A percentile compares a stretch with the other conserved stretches of the same genome.
These are phyloP conservation scores for Alauda arvensis DNA, from an alignment of 2,797 vertebrate genomes.

Conservation along the genomic window DNA sequence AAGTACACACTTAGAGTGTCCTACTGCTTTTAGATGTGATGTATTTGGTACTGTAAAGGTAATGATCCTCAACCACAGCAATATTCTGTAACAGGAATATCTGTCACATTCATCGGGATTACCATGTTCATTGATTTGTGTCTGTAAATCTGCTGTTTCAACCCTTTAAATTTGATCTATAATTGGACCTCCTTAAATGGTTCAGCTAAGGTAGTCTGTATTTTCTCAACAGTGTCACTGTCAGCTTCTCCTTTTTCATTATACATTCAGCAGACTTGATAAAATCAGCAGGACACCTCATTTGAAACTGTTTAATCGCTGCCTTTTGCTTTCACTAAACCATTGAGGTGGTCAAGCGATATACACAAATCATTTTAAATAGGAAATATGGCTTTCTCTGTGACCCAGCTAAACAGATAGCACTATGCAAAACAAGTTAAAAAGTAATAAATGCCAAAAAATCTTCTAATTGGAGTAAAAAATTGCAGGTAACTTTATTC, in stretches of 20 bases:
- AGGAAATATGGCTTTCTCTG: slow-evolving; percentile 87
- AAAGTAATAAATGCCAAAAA: slow-evolving; percentile 96
- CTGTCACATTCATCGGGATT: slow-evolving; percentile 92
- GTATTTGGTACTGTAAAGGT: slow-evolving; percentile 84
- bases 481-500: slow-evolving; percentile 81
- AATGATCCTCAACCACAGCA: slow-evolving; percentile 87
- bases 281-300: slow-evolving; percentile 94
- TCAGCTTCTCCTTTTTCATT: slow-evolving; percentile 89
- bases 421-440: slow-evolving; percentile 90
- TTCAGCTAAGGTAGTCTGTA: slow-evolving; percentile 88
- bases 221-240: slow-evolving; percentile 76
- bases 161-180: slow-evolving; percentile 86
- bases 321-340: slow-evolving; percentile 83
- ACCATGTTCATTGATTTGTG: slow-evolving; percentile 93
- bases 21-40: slow-evolving; percentile 83
- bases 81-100: slow-evolving; percentile 87
- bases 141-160: slow-evolving; percentile 87
- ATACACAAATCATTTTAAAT: slow-evolving; percentile 98
- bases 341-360: slow-evolving; percentile 96
- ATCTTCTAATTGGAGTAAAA: slow-evolving; percentile 93
- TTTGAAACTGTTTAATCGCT: slow-evolving; percentile 93
- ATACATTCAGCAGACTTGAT: slow-evolving; percentile 97
- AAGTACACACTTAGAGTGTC: slow-evolving; percentile 64
- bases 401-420: slow-evolving; percentile 95
- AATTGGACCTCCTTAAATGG: slow-evolving; percentile 96